Percentiles rank a stretch among this genome's conserved stretches.
phyloP scores from a whole-genome alignment of 2,797 vertebrate genomes.

The Hipposideros larvatus region DNA sequence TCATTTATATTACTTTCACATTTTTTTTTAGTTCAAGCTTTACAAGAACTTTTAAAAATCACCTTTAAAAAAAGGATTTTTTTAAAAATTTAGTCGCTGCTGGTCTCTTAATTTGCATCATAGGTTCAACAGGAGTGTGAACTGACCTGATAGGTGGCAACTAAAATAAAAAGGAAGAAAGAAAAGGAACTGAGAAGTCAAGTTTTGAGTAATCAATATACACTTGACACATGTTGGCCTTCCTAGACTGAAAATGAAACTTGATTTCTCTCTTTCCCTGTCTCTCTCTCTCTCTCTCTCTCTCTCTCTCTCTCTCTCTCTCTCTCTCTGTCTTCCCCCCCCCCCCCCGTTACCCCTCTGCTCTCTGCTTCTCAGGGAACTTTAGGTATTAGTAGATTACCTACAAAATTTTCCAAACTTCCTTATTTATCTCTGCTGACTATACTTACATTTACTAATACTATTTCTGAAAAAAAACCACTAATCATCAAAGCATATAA shows the following conservation, averaged over 20 bases:
- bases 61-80: not conserved
- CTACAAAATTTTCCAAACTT: not conserved
- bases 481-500: not conserved
- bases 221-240: not conserved
- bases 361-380: not conserved
- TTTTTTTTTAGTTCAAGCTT: not conserved
- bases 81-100: not conserved
- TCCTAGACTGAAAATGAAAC: not conserved
- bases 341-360: too few relatives aligned
- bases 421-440: not conserved
- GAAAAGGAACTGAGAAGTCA: not conserved
- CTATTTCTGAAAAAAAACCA: not conserved
- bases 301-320: not conserved
- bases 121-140: not conserved
- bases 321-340: too few relatives aligned
- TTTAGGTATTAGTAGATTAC: not conserved
- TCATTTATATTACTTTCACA: not conserved
- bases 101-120: not conserved
- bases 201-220: not conserved
- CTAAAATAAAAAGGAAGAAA: not conserved
- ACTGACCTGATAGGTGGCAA: not conserved
- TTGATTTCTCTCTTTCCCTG: not conserved
- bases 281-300: not conserved
- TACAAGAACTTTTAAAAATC: not conserved
- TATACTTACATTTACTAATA: not conserved